Conservation (phyloP, 2,888 invertebrate species). For the Zele albiditarsus region DNA sequence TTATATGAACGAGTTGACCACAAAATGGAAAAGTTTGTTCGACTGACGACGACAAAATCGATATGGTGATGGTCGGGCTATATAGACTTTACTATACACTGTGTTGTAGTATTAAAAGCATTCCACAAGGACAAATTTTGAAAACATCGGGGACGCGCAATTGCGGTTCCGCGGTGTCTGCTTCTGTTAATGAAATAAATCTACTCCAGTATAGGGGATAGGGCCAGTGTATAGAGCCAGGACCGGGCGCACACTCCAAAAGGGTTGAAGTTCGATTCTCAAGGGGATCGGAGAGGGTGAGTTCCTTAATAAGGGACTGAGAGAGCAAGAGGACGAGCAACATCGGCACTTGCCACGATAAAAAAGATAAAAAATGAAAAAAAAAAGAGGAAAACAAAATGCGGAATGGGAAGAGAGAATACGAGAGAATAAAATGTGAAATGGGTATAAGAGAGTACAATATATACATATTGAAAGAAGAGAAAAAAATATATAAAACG, state of each 20-base stretch:
- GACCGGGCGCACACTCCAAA: slow-evolving; percentile 45
- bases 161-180: slow-evolving; percentile 37
- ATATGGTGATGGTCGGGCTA: neutral
- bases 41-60: slow-evolving; percentile 6
- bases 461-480: slow-evolving; percentile 20
- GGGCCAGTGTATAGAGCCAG: slow-evolving; percentile 32
- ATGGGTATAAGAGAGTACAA: slow-evolving; percentile 42
- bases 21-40: slow-evolving; percentile 4
- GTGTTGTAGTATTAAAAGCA: slow-evolving; percentile 2
- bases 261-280: slow-evolving; percentile 69
- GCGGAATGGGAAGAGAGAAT: slow-evolving; percentile 49
- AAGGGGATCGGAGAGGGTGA: slow-evolving; percentile 53
- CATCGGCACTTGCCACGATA: slow-evolving; percentile 1
- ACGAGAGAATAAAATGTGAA: slow-evolving; percentile 48
- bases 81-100: neutral
- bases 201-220: slow-evolving; percentile 35
- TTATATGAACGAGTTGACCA: neutral
- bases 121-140: slow-evolving; percentile 11
- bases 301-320: slow-evolving; percentile 66
- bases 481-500: slow-evolving; percentile 20
- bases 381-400: slow-evolving; percentile 18
- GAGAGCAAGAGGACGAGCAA: slow-evolving; percentile 42
- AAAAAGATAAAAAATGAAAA: neutral
- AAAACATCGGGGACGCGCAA: slow-evolving; percentile 17
- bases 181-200: slow-evolving; percentile 59